Evolutionary conservation across 2,888 invertebrate genomes (phyloP).

Genomic region (Pelosia muscerda): DNA sequence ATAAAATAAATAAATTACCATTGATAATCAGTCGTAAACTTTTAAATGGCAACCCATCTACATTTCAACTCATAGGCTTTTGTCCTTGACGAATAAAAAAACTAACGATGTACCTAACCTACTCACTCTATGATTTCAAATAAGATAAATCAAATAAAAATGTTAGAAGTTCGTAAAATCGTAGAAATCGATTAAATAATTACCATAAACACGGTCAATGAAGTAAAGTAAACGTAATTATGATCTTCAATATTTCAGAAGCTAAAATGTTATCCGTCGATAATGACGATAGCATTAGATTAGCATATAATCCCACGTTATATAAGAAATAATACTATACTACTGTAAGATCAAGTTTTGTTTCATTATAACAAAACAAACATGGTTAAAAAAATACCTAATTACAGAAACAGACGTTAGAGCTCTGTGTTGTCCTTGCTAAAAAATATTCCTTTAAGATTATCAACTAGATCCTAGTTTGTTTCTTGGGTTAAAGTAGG

Average conservation of each 20-base stretch:
- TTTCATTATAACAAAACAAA: background rate
- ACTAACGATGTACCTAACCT: background rate
- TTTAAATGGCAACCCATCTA: background rate
- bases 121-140: background rate
- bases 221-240: background rate
- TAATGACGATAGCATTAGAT: conserved; percentile 9
- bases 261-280: conserved; percentile 2
- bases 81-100: background rate
- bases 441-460: conserved; percentile 12
- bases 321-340: background rate
- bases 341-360: background rate
- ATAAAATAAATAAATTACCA: conserved; percentile 8
- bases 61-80: background rate
- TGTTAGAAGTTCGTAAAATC: conserved; percentile 8
- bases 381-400: background rate
- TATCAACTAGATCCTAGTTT: conserved; percentile 30
- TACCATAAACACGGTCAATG: conserved; percentile 1
- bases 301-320: background rate
- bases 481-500: conserved; percentile 47
- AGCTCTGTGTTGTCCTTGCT: background rate
- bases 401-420: background rate
- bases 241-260: conserved; percentile 3
- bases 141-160: background rate
- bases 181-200: conserved; percentile 10
- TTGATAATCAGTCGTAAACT: background rate